Conservation (phyloP, 2,113 vertebrate species). For the Callipepla squamata region DNA sequence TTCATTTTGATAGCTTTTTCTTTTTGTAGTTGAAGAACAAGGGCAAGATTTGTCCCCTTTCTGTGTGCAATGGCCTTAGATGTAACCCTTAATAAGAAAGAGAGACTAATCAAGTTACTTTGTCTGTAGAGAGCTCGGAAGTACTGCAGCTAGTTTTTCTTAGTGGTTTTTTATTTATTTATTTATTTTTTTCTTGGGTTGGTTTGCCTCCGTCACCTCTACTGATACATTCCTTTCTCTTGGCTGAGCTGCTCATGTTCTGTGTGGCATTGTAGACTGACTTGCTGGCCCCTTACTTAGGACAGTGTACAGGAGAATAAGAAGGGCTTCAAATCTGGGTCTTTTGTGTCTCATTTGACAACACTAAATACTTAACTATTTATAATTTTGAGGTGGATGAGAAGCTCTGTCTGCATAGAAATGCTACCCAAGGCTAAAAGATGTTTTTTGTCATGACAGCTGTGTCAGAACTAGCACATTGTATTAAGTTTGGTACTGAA, state of each 20-base stretch:
- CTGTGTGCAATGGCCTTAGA: neutral
- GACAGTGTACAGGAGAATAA: neutral
- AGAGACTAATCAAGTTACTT: no score
- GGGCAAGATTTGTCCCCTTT: neutral
- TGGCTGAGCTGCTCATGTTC: neutral
- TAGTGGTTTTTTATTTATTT: no score
- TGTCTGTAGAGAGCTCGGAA: neutral
- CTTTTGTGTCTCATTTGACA: neutral
- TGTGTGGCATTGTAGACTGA: neutral
- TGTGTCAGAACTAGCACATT: neutral
- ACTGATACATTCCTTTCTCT: neutral
- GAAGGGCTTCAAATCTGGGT: neutral
- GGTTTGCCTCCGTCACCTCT: neutral
- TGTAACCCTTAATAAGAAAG: neutral
- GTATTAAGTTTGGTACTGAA: neutral
- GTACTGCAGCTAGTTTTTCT: neutral
- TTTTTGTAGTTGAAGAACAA: neutral
- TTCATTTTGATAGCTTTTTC: neutral
- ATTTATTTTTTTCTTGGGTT: neutral
- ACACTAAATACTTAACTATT: neutral
- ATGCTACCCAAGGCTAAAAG: neutral
- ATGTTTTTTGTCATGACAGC: neutral
- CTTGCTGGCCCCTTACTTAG: neutral
- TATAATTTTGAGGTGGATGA: neutral
- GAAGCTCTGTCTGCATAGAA: neutral